phyloP scores from a whole-genome alignment of 2,113 vertebrate species.

The Alces alces region DNA sequence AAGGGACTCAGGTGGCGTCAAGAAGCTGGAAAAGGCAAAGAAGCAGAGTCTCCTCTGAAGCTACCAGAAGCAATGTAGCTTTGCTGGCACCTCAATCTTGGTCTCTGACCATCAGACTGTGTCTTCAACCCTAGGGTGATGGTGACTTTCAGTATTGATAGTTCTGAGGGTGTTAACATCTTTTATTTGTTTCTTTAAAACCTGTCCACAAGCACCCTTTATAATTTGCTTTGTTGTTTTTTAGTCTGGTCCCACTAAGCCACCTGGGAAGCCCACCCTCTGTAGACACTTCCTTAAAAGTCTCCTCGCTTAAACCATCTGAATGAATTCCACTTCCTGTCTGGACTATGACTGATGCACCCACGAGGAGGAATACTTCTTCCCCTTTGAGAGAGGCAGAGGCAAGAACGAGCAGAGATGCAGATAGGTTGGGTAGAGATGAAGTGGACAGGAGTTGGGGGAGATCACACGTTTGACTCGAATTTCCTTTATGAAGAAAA shows the following conservation, averaged over 20 bases:
- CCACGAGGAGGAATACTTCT: accelerated
- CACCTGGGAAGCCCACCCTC: not conserved
- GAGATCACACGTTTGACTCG: not conserved
- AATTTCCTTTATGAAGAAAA: not conserved
- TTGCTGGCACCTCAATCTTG: not conserved
- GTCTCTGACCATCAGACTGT: not conserved
- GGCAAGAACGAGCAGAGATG: not conserved
- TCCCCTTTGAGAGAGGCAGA: not conserved
- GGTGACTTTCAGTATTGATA: not conserved
- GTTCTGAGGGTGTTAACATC: not conserved
- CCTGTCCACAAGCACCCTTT: not conserved
- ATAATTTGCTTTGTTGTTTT: not conserved
- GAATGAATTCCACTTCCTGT: not conserved
- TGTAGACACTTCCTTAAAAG: not conserved
- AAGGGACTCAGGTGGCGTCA: accelerated
- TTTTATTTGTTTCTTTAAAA: not conserved
- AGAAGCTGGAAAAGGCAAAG: not conserved
- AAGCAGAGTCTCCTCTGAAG: not conserved
- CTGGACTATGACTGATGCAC: not conserved
- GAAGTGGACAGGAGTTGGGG: not conserved
- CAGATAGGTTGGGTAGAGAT: not conserved
- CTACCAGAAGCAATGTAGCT: not conserved
- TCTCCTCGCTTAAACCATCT: not conserved
- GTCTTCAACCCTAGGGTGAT: not conserved
- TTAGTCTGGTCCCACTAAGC: not conserved